Evolutionary conservation across 1,140 invertebrate genomes (phyloP).

Genomic region (Vanessa tameamea): DNA sequence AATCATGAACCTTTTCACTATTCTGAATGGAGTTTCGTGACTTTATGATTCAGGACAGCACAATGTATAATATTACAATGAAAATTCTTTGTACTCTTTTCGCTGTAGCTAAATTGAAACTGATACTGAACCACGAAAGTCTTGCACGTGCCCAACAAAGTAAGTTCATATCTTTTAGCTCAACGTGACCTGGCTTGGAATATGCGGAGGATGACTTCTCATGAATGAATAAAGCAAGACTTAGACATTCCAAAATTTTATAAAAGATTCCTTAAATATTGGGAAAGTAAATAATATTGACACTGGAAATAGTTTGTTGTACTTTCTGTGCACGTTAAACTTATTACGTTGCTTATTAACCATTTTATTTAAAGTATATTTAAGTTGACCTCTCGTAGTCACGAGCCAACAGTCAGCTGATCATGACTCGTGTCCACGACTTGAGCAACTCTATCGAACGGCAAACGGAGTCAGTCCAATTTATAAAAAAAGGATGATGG

Average conservation of each 20-base stretch:
- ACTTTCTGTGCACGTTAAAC: too few species aligned
- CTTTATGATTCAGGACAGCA: constrained; percentile 16
- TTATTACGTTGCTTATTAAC: too few species aligned
- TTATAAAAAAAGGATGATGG: too few species aligned
- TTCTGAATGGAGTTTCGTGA: constrained; percentile 13
- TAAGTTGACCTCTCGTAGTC: too few species aligned
- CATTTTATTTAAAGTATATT: too few species aligned
- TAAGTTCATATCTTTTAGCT: constrained; percentile 8
- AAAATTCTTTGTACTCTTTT: constrained; percentile 20
- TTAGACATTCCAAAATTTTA: background rate
- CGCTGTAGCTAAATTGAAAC: constrained; percentile 18
- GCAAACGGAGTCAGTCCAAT: too few species aligned
- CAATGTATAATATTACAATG: constrained; percentile 26
- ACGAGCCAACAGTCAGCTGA: too few species aligned
- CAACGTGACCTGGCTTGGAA: constrained; percentile 19
- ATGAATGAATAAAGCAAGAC: constrained; percentile 17
- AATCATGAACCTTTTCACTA: constrained; percentile 24
- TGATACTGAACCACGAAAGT: constrained; percentile 7
- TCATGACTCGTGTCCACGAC: too few species aligned
- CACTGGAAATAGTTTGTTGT: too few species aligned
- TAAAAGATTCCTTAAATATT: background rate
- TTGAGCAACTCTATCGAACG: too few species aligned
- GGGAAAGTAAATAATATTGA: too few species aligned
- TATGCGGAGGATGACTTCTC: constrained; percentile 1
- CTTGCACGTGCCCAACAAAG: constrained; percentile 12